Base-by-base conservation (phyloP, 2,113 vertebrate species). In the Centrocercus urophasianus region DNA sequence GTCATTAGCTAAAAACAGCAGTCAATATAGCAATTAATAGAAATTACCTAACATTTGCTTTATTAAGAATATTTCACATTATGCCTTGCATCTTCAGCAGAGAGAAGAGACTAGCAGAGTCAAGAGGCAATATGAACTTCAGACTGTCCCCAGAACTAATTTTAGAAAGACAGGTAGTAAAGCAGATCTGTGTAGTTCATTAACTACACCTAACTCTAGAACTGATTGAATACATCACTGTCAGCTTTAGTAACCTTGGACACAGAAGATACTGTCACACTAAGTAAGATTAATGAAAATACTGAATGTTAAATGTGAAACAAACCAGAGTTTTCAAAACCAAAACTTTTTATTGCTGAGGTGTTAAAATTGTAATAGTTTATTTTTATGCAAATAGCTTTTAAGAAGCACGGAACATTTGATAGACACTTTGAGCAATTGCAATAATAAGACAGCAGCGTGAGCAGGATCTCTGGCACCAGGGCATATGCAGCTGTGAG, bases 251-350 rank as follows among this genome's bases (percentile, higher is more conserved):
- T 79, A 91, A 89, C 84, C 90, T 91, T 88, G 78, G 79, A 78
- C 50, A 59, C 4, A 76, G 52, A 93, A 76, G 83, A 89, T 4
- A 84, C 54, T 66, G 83, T 79, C 88, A 90, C n/a, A 63, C 65
- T 77, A 93, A 63, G 61, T 77, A 93, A 90, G 88, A 93, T 79
- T 89, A 95, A 94, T 93, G 90, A 95, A 93, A 94, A 77, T 61
- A 92, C 30, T 42, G 30, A 69, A 89, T 32, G 22, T 66, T 93
- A 95, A 93, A 83, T 61, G 86, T 42, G 71, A 91, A 93, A 73
- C 60, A 82, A 93, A 54, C 13, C 79, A 75, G 73, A 89, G 54
- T 81, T 96, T 93, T 89, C 63, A 89, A 93, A 92, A 76, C 52
- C 28, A 74, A 70, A 93, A 83, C 36, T 80, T 97, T 89, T 91